Evolutionary conservation across 2,797 vertebrate species (phyloP).

Genomic region (Pangasius mekongensis): DNA sequence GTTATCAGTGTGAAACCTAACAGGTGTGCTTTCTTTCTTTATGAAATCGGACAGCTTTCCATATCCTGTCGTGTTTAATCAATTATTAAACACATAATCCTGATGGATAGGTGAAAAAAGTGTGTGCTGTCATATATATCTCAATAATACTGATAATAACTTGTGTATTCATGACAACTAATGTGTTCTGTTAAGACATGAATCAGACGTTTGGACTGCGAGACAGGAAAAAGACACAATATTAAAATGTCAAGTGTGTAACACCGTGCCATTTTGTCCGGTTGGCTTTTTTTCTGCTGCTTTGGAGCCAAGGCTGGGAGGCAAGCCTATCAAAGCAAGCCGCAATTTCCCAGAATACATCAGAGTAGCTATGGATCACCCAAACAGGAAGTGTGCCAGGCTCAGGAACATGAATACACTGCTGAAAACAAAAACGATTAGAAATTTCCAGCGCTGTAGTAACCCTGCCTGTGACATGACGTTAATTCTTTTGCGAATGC

Average conservation of each 20-base stretch:
- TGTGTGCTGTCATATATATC: not conserved
- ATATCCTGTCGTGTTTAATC: not conserved
- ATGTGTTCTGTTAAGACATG: not conserved
- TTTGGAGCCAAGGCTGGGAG: slow-evolving; percentile 53
- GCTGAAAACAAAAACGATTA: not conserved
- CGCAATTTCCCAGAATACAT: slow-evolving; percentile 61
- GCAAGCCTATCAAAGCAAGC: slow-evolving; percentile 56
- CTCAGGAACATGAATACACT: not conserved
- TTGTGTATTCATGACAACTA: not conserved
- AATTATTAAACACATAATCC: not conserved
- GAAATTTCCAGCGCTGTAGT: not conserved
- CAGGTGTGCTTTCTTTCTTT: not conserved
- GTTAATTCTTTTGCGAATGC: slow-evolving; percentile 12
- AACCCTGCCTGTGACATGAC: slow-evolving; percentile 25
- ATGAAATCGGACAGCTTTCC: not conserved
- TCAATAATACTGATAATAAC: slow-evolving; percentile 6
- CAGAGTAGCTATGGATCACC: slow-evolving; percentile 49
- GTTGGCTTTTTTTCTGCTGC: slow-evolving; percentile 42
- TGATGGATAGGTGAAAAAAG: not conserved
- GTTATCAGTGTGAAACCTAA: not conserved
- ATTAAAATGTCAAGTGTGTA: slow-evolving; percentile 15
- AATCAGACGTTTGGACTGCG: not conserved
- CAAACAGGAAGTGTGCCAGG: slow-evolving; percentile 51
- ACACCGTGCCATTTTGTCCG: slow-evolving; percentile 1
- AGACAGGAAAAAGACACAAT: not conserved